These are phyloP conservation scores for Prosopocoilus inquinatus DNA, from an alignment of 2,888 invertebrate genomes.

Conservation along the genomic window DNA sequence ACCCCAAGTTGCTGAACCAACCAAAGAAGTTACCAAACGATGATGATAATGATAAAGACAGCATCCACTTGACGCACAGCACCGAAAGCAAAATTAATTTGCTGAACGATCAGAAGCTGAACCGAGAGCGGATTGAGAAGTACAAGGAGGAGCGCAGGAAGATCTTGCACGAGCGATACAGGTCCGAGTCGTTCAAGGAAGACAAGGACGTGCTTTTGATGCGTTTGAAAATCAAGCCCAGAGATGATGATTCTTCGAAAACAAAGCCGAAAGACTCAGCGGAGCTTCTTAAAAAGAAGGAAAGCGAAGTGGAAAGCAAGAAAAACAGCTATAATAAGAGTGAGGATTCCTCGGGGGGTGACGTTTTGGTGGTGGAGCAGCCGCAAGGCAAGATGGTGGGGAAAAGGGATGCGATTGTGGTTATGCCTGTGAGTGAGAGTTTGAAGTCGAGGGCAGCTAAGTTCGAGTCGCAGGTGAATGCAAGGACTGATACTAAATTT, in stretches of 20 bases:
- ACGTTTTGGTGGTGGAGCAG: conserved; percentile 18
- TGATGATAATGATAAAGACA: conserved; percentile 37
- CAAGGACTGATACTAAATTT: conserved; percentile 29
- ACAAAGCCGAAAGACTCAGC: not conserved
- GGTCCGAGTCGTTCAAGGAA: conserved; percentile 75
- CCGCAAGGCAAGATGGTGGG: conserved; percentile 20
- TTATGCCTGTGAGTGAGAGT: conserved; percentile 14
- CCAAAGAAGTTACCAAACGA: conserved; percentile 56
- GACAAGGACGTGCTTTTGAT: conserved; percentile 55
- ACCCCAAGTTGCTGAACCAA: conserved; percentile 56
- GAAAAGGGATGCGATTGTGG: not conserved
- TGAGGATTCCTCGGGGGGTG: conserved; percentile 9
- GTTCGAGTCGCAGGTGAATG: conserved; percentile 32
- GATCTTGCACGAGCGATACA: conserved; percentile 81
- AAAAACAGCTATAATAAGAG: conserved; percentile 14
- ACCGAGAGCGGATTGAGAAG: conserved; percentile 82
- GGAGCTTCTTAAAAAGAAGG: not conserved
- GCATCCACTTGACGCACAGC: conserved; percentile 43
- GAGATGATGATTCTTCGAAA: conserved; percentile 15
- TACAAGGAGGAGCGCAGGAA: conserved; percentile 88
- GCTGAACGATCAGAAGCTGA: conserved; percentile 53
- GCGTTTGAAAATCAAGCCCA: conserved; percentile 50
- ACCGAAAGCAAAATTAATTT: conserved; percentile 35
- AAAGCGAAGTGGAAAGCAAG: conserved; percentile 11
- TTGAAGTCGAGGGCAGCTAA: conserved; percentile 40